phyloP scores from a whole-genome alignment of 2,888 invertebrate genomes.

The Trichopria drosophilae region DNA sequence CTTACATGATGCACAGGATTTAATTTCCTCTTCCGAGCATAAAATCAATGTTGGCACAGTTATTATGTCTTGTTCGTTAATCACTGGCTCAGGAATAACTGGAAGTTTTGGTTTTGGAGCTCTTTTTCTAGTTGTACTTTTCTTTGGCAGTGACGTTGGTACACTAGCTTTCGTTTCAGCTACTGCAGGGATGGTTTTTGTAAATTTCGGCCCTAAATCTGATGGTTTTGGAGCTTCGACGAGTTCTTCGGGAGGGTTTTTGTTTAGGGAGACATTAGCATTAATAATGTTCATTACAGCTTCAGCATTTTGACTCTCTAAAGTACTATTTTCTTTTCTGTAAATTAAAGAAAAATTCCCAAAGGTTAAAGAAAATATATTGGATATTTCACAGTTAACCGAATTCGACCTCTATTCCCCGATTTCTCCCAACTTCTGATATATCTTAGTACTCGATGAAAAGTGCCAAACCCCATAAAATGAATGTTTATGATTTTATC shows the following conservation, averaged over 20 bases:
- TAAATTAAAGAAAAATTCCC: constrained; percentile 5
- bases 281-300: constrained; percentile 55
- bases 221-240: constrained; percentile 26
- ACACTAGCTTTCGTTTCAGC: not conserved
- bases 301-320: constrained; percentile 54
- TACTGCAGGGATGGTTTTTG: constrained; percentile 25
- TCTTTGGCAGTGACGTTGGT: not conserved
- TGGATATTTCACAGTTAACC: no score
- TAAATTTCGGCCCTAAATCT: constrained; percentile 22
- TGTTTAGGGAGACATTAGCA: not conserved
- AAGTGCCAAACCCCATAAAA: no score
- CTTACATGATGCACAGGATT: constrained; percentile 15
- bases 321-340: constrained; percentile 35
- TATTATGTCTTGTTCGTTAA: constrained; percentile 38
- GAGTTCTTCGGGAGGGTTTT: constrained; percentile 2
- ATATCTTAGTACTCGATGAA: no score
- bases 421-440: no score
- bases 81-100: no score
- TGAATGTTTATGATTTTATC: no score
- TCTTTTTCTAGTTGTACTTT: constrained; percentile 1
- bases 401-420: no score
- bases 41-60: constrained; percentile 48
- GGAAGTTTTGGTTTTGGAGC: not conserved
- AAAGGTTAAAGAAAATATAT: constrained; percentile 1
- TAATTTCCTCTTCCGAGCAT: constrained; percentile 46